Evolutionary conservation across 2,113 vertebrate genomes (phyloP).

Genomic region (Caranx melampygus): DNA sequence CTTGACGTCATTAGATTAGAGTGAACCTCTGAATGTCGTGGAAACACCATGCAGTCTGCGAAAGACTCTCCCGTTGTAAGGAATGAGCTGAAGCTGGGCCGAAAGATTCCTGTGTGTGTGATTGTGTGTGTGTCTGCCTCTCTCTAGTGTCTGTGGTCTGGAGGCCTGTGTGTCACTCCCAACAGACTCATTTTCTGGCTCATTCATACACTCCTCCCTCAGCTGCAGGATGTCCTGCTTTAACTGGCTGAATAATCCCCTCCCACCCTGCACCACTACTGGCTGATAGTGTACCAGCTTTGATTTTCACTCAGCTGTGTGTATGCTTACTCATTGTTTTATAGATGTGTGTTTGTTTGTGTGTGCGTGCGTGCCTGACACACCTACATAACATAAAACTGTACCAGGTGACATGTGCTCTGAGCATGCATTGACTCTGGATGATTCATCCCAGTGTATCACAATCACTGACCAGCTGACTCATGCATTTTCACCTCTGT

Average conservation of each 20-base stretch:
- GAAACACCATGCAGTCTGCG: neutral
- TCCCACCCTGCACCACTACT: slow-evolving; percentile 31
- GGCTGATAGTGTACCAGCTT: slow-evolving; percentile 8
- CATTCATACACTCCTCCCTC: slow-evolving; percentile 18
- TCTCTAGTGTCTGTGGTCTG: neutral
- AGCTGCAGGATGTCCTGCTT: slow-evolving; percentile 47
- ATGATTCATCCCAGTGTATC: slow-evolving; percentile 16
- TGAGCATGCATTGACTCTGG: slow-evolving; percentile 14
- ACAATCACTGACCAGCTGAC: neutral
- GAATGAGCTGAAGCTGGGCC: neutral
- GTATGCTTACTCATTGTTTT: neutral
- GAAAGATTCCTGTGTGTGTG: neutral
- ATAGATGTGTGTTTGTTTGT: neutral
- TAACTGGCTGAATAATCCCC: slow-evolving; percentile 22
- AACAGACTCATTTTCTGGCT: slow-evolving; percentile 18
- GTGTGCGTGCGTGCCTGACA: slow-evolving; percentile 1
- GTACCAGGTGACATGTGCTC: neutral
- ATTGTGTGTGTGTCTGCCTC: neutral
- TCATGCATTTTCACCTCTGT: neutral
- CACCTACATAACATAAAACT: neutral
- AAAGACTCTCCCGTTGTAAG: neutral
- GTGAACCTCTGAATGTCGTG: neutral
- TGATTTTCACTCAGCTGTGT: neutral
- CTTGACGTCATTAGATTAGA: neutral
- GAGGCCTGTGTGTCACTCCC: slow-evolving; percentile 19